Evolutionary conservation across 2,113 vertebrate genomes (phyloP).

Genomic region (Protomyctophum bolini): DNA sequence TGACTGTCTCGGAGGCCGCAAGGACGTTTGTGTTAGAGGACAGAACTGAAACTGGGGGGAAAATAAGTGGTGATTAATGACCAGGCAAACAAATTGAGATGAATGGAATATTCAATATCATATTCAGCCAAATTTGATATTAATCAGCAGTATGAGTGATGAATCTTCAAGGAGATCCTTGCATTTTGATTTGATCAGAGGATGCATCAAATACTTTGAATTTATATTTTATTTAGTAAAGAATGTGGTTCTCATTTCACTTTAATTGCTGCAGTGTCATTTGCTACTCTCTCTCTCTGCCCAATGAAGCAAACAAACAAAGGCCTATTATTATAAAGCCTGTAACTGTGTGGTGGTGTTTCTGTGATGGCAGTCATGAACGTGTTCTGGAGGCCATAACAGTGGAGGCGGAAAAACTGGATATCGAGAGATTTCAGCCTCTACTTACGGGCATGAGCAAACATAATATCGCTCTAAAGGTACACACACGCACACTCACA

Average conservation of each 20-base stretch:
- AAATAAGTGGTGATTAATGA: background rate
- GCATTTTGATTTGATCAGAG: no score
- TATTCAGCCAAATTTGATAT: no score
- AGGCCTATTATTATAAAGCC: no score
- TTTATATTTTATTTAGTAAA: no score
- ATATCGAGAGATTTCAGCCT: slow-evolving; percentile 87
- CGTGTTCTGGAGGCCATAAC: slow-evolving; percentile 88
- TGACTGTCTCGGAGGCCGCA: no score
- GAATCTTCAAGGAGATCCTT: no score
- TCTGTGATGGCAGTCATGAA: slow-evolving; percentile 78
- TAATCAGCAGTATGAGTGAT: background rate
- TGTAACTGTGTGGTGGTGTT: background rate
- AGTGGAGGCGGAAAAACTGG: slow-evolving; percentile 85
- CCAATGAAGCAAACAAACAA: no score
- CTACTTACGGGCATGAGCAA: slow-evolving; percentile 83
- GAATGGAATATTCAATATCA: no score
- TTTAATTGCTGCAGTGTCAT: no score
- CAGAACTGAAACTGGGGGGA: background rate
- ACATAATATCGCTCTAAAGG: slow-evolving; percentile 83
- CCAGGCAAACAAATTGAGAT: background rate
- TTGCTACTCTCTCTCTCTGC: no score
- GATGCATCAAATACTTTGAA: no score
- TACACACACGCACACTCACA: slow-evolving; percentile 34
- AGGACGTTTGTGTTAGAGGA: background rate
- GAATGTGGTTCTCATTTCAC: no score